A percentile compares a stretch with the other conserved stretches of the same genome.
Conservation (phyloP, 2,888 invertebrate species). For the Zele albiditarsus region DNA sequence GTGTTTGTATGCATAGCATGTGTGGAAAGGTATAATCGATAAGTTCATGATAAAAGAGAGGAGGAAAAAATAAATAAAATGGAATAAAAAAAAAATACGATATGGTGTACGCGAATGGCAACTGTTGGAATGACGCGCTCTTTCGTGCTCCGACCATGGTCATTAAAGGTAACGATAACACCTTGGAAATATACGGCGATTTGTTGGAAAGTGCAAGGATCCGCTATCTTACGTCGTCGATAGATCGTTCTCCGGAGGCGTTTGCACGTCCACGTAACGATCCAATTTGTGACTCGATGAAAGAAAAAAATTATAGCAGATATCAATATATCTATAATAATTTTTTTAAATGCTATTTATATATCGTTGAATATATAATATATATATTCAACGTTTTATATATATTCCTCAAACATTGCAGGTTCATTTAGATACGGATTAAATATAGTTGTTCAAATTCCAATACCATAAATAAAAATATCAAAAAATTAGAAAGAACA, state of each 20-base stretch:
- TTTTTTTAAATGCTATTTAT: not conserved
- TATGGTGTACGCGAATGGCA: slow-evolving; percentile 1
- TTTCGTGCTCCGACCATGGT: slow-evolving; percentile 24
- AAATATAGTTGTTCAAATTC: too few species aligned
- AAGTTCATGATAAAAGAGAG: slow-evolving; percentile 3
- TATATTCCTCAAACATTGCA: not conserved
- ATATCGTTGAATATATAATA: not conserved
- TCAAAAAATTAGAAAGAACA: too few species aligned
- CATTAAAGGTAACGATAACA: slow-evolving; percentile 42
- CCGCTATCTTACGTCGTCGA: slow-evolving; percentile 26
- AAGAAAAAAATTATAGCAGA: slow-evolving; percentile 28
- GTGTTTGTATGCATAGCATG: not conserved
- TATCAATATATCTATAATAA: not conserved
- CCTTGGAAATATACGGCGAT: slow-evolving; percentile 36
- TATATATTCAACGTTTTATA: not conserved
- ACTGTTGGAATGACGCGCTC: slow-evolving; percentile 6
- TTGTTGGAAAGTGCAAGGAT: slow-evolving; percentile 43
- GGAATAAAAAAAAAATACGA: not conserved
- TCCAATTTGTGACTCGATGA: slow-evolving; percentile 44
- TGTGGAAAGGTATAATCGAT: not conserved
- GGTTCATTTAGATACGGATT: too few species aligned
- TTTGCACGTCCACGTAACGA: slow-evolving; percentile 42
- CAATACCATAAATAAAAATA: too few species aligned
- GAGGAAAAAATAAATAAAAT: not conserved
- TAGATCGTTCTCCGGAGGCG: slow-evolving; percentile 38